Evolutionary conservation across 2,113 vertebrate genomes (phyloP), one percentile per base, ranked within the genome.

Genomic region (Hippocampus zosterae): DNA sequence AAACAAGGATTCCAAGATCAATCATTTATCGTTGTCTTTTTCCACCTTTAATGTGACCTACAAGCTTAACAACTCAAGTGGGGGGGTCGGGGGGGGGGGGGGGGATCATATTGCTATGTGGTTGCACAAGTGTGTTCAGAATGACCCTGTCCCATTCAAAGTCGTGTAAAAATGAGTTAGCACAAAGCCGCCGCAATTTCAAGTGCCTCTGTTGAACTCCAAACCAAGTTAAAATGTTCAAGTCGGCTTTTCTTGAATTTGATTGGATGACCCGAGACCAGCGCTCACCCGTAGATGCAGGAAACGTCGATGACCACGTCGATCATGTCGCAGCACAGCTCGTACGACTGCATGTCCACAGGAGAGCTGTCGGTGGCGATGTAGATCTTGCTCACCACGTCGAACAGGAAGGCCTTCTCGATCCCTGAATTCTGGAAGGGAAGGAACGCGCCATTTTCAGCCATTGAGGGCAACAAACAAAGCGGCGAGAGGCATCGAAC

Each of bases 381-480:
- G 94, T 99, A 99, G 92, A 99, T 99, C 93, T 99, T 99, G 91
- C 97, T 99, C 93, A 99, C 96, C 80, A 99, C 97, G 23, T 99
- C 97, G 57, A 99, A 99, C 87, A 99, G 92, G 81, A 99, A 99
- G 85, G 97, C 97, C 87, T 99, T 99, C 90, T 99, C 97, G 78
- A 99, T 99, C 87, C 97, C 97, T 88, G 97, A 99, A 94, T 99
- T 99, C 97, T 99, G 92, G 13, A 55, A 40, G 13, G 5, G 16
- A 33, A 50, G 46, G 65, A 42, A 10, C 41, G 25, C 3, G 46
- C 29, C 69, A 18, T 59, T 29, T 41, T 0, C 2, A 23, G 33
- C 6, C 23, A 41, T n/a, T n/a, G 0, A 0, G 2, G 13, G 29
- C 37, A 1, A 63, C 2, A 5, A 27, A 63, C 2, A 5, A 5